A percentile compares a stretch with the other conserved stretches of the same genome.
Conservation (phyloP, 2,888 invertebrate genomes). For the Drosophila anomalipes region DNA sequence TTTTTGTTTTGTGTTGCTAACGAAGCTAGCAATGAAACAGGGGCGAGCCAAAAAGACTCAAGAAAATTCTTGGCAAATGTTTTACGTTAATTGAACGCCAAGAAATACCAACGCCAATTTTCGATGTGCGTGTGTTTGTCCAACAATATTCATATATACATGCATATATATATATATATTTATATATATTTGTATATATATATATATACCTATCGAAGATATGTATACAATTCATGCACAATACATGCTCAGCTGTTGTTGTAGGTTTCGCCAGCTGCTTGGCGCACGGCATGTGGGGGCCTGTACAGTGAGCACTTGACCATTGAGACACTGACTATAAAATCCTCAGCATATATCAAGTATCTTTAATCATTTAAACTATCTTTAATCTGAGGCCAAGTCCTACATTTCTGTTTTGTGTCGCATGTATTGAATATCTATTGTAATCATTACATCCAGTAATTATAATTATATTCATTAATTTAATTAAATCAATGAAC, state of each 20-base stretch:
- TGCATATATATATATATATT: slow-evolving; percentile 1
- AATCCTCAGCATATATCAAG: no score
- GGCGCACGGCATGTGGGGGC: background rate
- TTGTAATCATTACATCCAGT: background rate
- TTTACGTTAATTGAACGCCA: slow-evolving; percentile 77
- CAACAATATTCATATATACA: slow-evolving; percentile 1
- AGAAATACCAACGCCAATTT: slow-evolving; percentile 49
- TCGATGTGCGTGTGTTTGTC: slow-evolving; percentile 19
- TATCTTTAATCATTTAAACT: background rate
- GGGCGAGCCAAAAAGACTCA: slow-evolving; percentile 43
- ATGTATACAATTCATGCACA: slow-evolving; percentile 31
- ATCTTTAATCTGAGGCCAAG: background rate
- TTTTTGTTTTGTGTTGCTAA: slow-evolving; percentile 25
- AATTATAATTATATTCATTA: background rate
- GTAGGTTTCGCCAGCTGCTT: slow-evolving; percentile 58
- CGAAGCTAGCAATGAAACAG: slow-evolving; percentile 25
- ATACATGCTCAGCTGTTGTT: slow-evolving; percentile 71
- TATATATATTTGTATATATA: background rate
- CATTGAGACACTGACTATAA: background rate
- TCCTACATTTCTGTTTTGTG: accelerated
- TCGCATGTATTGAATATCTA: background rate
- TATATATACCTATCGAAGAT: slow-evolving; percentile 6
- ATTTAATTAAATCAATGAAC: background rate
- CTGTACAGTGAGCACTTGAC: slow-evolving; percentile 19
- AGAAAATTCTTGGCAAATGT: slow-evolving; percentile 75